Percentiles rank a stretch among this genome's conserved stretches.
phyloP scores from a whole-genome alignment of 2,888 invertebrate genomes.

The Andrena bucephala region DNA sequence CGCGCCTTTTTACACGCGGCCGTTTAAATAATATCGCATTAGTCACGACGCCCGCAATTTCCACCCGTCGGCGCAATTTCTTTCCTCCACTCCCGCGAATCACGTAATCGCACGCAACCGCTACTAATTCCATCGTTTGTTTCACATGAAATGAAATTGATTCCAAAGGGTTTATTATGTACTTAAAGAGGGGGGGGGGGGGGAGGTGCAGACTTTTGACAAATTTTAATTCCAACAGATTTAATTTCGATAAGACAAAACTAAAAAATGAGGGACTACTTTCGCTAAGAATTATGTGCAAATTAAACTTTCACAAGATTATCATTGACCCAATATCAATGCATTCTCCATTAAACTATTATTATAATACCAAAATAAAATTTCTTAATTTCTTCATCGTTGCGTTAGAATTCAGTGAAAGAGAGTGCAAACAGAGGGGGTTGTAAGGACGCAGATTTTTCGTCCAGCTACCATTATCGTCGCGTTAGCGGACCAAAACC shows the following conservation, averaged over 20 bases:
- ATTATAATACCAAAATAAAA: too few relatives aligned
- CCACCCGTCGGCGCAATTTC: conserved; percentile 20
- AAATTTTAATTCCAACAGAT: too few relatives aligned
- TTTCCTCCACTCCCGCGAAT: neutral
- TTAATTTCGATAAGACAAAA: too few relatives aligned
- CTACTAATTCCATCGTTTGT: conserved; percentile 1
- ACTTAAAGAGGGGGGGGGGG: neutral
- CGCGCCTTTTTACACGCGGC: conserved; percentile 49
- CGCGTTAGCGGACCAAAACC: conserved; percentile 37
- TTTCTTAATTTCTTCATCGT: too few relatives aligned
- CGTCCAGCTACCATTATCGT: conserved; percentile 28
- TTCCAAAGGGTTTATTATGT: neutral
- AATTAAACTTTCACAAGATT: too few relatives aligned
- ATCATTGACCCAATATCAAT: too few relatives aligned
- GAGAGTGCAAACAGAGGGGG: neutral
- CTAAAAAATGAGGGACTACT: too few relatives aligned
- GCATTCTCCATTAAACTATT: too few relatives aligned
- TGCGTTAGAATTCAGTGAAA: too few relatives aligned
- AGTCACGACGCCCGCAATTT: conserved; percentile 40
- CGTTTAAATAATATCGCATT: conserved; percentile 51
- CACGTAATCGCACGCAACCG: conserved; percentile 14
- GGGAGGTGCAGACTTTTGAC: neutral
- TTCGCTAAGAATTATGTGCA: too few relatives aligned
- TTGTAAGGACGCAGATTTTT: conserved; percentile 38
- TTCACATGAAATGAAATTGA: neutral